Base-by-base conservation (phyloP, 2,797 vertebrate genomes). In the Poecilia wingei region DNA sequence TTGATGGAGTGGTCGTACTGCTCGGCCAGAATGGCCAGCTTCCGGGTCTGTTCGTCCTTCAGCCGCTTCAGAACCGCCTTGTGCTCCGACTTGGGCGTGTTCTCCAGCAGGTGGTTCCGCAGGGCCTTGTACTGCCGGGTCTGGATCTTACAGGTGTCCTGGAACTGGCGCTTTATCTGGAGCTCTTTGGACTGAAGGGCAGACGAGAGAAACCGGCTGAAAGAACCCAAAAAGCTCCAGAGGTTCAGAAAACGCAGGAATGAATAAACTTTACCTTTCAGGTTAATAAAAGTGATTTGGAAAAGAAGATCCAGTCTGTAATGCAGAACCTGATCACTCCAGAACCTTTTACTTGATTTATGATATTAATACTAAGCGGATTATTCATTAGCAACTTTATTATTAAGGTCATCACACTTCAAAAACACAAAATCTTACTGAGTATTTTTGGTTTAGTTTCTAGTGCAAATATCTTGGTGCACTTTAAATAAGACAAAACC, bases 1-100 rank as follows among this genome's bases (percentile, higher is more conserved):
- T 97, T 98, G 96, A 98, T 98, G 95, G 96, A 97, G 96, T 98
- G 97, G 96, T 98, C 97, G 39, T 98, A 98, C 93, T 98, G 97
- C 94, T 98, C 97, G 0, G 97, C 97, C 91, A 98, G 95, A 93
- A 98, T 97, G 82, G 97, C 97, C 95, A 98, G 96, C 90, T 98
- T 98, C 86, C 97, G 96, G 0, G 97, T 98, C 96, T 98, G 97
- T 90, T 98, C 97, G 49, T 98, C 97, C 92, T 98, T 98, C 91
- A 98, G 95, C 68, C 97, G 94, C 93, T 98, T 98, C 88, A 98
- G 96, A 86, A 98, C 95, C 59, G 96, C 96, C 94, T 98, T 98
- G 95, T 98, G 97, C 91, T 98, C 97, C 1, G 96, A 95, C 92
- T 98, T 98, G 85, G 97, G 96, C 0, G 97, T 98, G 91, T 96